These are phyloP conservation scores for Metacarcinus magister DNA, from an alignment of 2,888 invertebrate genomes.

Conservation along the genomic window DNA sequence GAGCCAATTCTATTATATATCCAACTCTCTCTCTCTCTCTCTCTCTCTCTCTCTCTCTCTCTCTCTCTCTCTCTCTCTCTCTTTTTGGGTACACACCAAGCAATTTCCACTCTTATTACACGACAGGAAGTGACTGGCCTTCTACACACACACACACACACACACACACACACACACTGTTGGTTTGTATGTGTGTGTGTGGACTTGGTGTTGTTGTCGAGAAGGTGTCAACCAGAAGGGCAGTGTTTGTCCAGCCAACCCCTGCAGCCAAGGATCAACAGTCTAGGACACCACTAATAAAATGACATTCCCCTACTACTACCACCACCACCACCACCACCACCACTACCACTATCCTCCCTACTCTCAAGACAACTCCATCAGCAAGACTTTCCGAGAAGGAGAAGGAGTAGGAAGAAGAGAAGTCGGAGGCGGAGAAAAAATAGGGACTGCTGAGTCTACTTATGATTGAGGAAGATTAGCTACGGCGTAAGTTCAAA, in stretches of 20 bases:
- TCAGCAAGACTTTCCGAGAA: background rate
- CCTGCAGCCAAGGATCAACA: constrained; percentile 26
- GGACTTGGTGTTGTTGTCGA: background rate
- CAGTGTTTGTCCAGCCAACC: background rate
- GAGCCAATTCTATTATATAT: background rate
- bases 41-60: constrained; percentile 45
- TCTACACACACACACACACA: background rate
- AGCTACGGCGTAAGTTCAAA: background rate
- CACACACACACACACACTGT: constrained; percentile 16
- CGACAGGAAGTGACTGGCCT: background rate
- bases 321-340: background rate
- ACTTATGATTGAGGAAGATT: constrained; percentile 3
- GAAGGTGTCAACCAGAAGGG: background rate
- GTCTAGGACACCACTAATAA: background rate
- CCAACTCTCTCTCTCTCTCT: background rate
- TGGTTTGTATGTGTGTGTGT: background rate
- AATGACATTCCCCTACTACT: background rate
- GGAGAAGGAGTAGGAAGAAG: background rate
- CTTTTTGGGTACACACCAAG: background rate
- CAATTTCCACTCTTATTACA: background rate
- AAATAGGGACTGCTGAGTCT: background rate
- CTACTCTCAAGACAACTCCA: background rate
- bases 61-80: constrained; percentile 30
- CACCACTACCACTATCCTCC: background rate
- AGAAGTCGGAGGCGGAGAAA: background rate